Base-by-base conservation (phyloP, 1,140 invertebrate genomes). In the Papilio polyxenes region DNA sequence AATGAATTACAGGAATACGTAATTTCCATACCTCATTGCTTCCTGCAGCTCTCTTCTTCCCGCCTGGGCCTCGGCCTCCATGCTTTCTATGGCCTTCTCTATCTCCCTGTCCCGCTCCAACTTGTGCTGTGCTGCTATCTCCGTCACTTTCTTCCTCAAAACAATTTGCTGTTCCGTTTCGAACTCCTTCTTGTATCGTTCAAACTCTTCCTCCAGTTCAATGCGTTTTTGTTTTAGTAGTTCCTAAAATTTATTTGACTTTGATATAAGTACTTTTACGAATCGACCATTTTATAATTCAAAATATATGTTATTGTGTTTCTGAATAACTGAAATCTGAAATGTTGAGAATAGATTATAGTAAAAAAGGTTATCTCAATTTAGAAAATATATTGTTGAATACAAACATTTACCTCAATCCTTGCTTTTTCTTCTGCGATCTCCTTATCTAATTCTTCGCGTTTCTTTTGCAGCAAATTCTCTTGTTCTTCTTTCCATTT, bases 51-150 rank as follows among this genome's bases (percentile, higher is more conserved):
- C 94, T 81, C 89, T 94, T 76, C 93, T 89, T 2, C 93, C 93
- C 0, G 88, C 87, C 80, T 95, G 93, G 0, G 94, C 94, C 74
- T 95, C 94, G 0, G 91, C 90, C 65, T 95, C 94, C 92, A 95
- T 93, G 17, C 92, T 94, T 81, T 95, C 94, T 23, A 95, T 94
- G 6, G 94, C 94, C 37, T 90, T 92, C 84, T 95, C 94, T 4
- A 95, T 95, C 90, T 95, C 94, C 31, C 87, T 92, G 83, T 95
- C 94, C 77, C 94, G 78, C 81, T 95, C 94, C 48, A 88, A 83
- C 87, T 93, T 92, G 82, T 94, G 89, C 79, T 94, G 90, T 3
- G 91, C 89, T 1, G 89, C 17, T 89, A 95, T 94, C 85, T 95
- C 94, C 23, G 87, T 85, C 87, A 93, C 90, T 85, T 89, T 94